Evolutionary conservation across 2,113 vertebrate genomes (phyloP), one percentile per base, ranked within the genome.

Genomic region (Cololabis saira): DNA sequence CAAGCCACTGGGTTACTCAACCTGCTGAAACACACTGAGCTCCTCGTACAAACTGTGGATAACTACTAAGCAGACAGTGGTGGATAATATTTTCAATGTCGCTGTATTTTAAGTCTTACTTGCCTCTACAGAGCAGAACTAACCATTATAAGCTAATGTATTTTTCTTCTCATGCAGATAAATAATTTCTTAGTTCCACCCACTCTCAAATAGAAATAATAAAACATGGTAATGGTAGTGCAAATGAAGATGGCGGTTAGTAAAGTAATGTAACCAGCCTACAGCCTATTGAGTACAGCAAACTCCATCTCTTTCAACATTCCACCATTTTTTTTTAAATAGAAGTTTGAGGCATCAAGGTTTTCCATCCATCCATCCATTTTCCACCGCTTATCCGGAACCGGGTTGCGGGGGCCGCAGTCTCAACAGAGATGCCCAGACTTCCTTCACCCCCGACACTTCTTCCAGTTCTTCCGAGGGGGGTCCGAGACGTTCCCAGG

Each of bases 1-100:
- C 17, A 45, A 56, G 45, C 22, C 51, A 52, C 57, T 12, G 55
- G 44, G 52, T 81, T 52, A 70, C 59, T 69, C 59, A 77, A 74
- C 71, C 76, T 65, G 74, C 43, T 72, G 52, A 70, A 37, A 37
- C 50, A 71, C 50, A 4, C 37, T 43, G 24, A 48, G 49, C 42
- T 71, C 43, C 16, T 47, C 17, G 12, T 70, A 16, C 58, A 53
- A 21, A 43, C 59, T 57, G 62, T 17, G 15, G 49, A 47, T 83
- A 64, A 83, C 74, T 76, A 71, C 37, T 17, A 45, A 61, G 42
- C 16, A 61, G 19, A 62, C 24, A n/a, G 15, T 14, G 27, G 15
- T 14, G 27, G 40, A 58, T 51, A 51, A 65, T 58, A 63, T 67
- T 21, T 16, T 53, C 42, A 22, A 9, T 50, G 43, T 17, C 41